These are phyloP conservation scores for Ciconia boyciana DNA, from an alignment of 2,113 vertebrate species.

Conservation along the genomic window DNA sequence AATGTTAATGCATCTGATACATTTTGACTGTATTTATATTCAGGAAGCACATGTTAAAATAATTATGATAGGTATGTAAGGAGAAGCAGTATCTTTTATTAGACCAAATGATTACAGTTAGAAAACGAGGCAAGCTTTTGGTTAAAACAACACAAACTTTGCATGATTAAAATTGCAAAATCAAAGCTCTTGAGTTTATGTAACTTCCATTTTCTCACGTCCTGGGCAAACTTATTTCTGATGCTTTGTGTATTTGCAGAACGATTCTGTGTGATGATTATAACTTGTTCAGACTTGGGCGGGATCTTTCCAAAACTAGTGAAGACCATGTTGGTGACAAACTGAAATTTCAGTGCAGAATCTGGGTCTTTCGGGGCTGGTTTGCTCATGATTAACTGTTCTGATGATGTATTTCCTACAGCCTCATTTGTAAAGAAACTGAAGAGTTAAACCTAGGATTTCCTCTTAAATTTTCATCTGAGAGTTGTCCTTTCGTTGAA, in stretches of 20 bases:
- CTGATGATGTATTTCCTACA: background rate
- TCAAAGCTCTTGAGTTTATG: background rate
- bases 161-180: background rate
- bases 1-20: background rate
- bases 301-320: background rate
- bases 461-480: background rate
- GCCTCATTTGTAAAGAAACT: background rate
- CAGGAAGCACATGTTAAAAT: background rate
- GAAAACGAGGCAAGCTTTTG: background rate
- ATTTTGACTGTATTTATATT: background rate
- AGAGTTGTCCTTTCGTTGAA: background rate
- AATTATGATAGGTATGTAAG: background rate
- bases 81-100: constrained; percentile 19
- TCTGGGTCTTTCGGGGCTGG: background rate
- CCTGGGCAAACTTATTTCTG: background rate
- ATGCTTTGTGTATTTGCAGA: background rate
- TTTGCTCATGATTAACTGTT: background rate
- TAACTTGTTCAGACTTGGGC: background rate
- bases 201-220: background rate
- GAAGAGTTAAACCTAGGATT: background rate
- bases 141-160: background rate
- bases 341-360: background rate
- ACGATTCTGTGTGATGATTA: background rate
- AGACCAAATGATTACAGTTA: background rate
- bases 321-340: background rate